Evolutionary conservation across 2,797 vertebrate genomes (phyloP).

Genomic region (Triplophysa bombifrons): DNA sequence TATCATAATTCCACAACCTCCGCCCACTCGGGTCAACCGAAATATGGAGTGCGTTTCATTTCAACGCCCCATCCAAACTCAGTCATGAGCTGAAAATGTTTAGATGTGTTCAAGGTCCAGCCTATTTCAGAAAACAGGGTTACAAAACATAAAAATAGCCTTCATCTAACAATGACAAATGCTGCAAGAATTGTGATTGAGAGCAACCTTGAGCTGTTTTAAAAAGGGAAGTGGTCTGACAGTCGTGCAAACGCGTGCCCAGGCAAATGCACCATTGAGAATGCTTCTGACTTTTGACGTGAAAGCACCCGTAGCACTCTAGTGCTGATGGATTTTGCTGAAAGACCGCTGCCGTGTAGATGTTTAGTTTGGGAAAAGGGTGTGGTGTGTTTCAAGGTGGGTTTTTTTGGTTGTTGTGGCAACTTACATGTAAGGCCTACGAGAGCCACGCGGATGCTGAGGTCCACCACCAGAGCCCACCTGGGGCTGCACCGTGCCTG

Average conservation of each 20-base stretch:
- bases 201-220: conserved; percentile 32
- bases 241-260: neutral
- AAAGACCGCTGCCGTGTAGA: neutral
- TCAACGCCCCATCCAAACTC: neutral
- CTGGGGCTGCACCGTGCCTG: conserved; percentile 73
- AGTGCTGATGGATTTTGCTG: neutral
- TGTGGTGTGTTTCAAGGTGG: conserved; percentile 2
- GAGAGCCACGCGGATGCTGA: conserved; percentile 79
- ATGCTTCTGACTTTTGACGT: conserved; percentile 8
- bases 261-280: conserved; percentile 27
- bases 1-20: neutral
- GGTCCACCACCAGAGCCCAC: conserved; percentile 77
- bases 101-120: conserved; percentile 24
- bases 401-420: neutral
- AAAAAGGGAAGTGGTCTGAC: conserved; percentile 4
- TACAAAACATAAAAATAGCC: conserved; percentile 34
- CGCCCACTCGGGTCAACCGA: neutral
- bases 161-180: conserved; percentile 34
- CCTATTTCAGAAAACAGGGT: conserved; percentile 16
- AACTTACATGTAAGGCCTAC: conserved; percentile 92
- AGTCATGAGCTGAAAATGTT: conserved; percentile 12
- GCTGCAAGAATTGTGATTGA: conserved; percentile 4
- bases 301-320: neutral
- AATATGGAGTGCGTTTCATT: conserved; percentile 38
- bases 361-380: neutral